Percentiles rank a stretch among this genome's conserved stretches.
Evolutionary conservation across 2,888 invertebrate species (phyloP).

Genomic region (Diploptera punctata): DNA sequence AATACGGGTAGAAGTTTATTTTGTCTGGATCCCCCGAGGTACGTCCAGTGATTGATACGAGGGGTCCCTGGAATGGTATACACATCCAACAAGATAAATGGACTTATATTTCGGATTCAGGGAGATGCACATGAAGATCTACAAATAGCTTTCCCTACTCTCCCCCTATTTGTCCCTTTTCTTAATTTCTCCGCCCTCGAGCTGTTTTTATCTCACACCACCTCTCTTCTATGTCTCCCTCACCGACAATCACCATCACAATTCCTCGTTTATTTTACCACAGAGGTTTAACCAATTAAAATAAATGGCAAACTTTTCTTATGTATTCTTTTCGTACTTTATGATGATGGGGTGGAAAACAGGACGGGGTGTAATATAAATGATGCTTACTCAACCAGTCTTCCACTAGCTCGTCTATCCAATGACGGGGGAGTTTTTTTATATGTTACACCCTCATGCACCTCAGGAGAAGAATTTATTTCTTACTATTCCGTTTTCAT

Average conservation of each 20-base stretch:
- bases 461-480: neutral
- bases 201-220: constrained; percentile 29
- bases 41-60: constrained; percentile 13
- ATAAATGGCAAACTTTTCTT: constrained; percentile 43
- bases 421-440: neutral
- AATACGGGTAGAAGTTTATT: neutral
- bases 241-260: constrained; percentile 34
- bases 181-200: constrained; percentile 16
- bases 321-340: constrained; percentile 16
- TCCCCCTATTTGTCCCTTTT: constrained; percentile 19
- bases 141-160: constrained; percentile 4
- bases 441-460: neutral
- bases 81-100: constrained; percentile 15
- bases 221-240: constrained; percentile 33
- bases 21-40: constrained; percentile 6
- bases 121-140: neutral
- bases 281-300: constrained; percentile 57
- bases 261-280: constrained; percentile 54
- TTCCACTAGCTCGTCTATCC: neutral
- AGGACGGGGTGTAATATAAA: neutral
- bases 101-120: constrained; percentile 10
- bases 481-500: neutral
- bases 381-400: neutral
- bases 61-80: neutral
- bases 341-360: neutral